Percentiles rank a stretch among this genome's conserved stretches.
phyloP scores from a whole-genome alignment of 2,113 vertebrate genomes.

The Sphyrna mokarran region DNA sequence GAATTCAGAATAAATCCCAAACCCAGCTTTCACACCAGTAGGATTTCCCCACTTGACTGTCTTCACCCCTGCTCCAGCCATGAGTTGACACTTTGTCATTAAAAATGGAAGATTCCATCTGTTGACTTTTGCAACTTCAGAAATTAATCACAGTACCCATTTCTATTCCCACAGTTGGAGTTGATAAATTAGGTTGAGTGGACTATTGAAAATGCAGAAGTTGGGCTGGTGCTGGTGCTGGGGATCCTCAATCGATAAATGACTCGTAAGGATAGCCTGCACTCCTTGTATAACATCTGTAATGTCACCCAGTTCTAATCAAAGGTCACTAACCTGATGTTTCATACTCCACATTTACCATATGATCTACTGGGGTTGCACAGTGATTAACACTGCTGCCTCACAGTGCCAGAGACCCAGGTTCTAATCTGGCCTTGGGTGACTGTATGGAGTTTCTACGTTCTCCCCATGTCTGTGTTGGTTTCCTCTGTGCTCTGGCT shows the following conservation, averaged over 20 bases:
- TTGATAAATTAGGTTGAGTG: neutral
- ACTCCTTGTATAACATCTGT: neutral
- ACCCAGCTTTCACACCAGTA: too few relatives aligned
- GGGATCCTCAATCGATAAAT: neutral
- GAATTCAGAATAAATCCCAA: too few relatives aligned
- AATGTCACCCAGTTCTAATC: neutral
- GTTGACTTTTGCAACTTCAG: neutral
- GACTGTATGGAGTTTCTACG: too few relatives aligned
- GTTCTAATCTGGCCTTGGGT: too few relatives aligned
- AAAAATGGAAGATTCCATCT: too few relatives aligned
- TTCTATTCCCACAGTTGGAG: neutral
- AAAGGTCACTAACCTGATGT: neutral
- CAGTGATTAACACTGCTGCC: too few relatives aligned
- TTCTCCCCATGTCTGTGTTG: too few relatives aligned
- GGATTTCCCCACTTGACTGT: too few relatives aligned
- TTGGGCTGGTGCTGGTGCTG: neutral
- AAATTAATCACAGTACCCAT: neutral
- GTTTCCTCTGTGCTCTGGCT: too few relatives aligned
- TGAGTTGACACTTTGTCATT: too few relatives aligned
- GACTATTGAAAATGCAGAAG: neutral
- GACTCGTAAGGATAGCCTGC: neutral
- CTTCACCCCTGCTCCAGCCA: too few relatives aligned
- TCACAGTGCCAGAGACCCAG: too few relatives aligned
- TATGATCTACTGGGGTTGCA: neutral
- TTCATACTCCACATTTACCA: neutral